Evolutionary conservation across 2,113 vertebrate genomes (phyloP), one percentile per base, ranked within the genome.

Genomic region (Clarias gariepinus): DNA sequence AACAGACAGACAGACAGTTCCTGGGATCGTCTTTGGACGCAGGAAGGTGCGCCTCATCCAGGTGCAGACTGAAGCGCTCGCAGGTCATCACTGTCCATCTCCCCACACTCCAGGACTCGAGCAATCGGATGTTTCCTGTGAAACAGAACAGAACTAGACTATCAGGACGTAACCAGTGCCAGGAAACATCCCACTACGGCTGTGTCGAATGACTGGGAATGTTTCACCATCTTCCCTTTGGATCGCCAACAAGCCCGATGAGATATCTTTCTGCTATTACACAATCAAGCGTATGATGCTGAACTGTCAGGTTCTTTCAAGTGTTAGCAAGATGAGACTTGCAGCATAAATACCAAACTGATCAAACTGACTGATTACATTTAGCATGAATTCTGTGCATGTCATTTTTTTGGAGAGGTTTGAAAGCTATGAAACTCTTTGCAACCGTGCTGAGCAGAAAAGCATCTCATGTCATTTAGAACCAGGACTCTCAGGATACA

Each of bases 41-140:
- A 47, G 33, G 53, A 61, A 25, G 28, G 53, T 33, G 16, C 77
- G 80, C 64, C 58, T 81, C 55, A 84, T 58, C 58, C 64, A 66
- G 76, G 78, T 87, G 52, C 25, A 41, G 41, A 82, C 41, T 85
- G 57, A 36, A 4, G 36, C 82, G 57, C 88, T 76, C 36, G 76
- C 16, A 5, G 61, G 73, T 71, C 33, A 23, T 86, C 60, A 87
- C 52, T 55, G 60, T 71, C 91, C 58, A 55, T 93, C 89, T 0
- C 73, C 88, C 74, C 87, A 28, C 23, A 93, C 90, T 82, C 84
- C 86, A 19, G 90, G 81, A 53, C 81, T 85, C 61, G 92, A 91
- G 21, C 89, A 86, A 68, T 94, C 91, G 25, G 90, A 21, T 4
- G 79, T 78, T 85, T 94, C 93, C 95, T 95, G 84, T 18, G 47